Conservation (phyloP, 2,888 invertebrate genomes). For the Flexamia atlantica region DNA sequence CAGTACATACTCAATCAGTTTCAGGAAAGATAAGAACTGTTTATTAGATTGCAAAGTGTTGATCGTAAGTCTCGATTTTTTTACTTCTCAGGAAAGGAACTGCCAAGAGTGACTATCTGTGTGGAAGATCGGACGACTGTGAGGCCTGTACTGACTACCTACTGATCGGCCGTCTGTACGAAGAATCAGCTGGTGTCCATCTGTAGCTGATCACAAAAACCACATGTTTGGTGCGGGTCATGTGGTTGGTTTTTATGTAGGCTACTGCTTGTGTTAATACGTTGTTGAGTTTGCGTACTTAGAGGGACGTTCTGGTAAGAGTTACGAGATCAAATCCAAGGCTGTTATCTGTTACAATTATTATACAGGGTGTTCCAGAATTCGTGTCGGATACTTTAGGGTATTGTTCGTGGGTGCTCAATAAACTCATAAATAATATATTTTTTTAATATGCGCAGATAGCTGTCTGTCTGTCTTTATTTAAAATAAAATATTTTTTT, state of each 20-base stretch:
- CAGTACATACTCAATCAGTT: conserved; percentile 8
- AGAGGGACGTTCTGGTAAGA: too few relatives aligned
- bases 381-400: conserved; percentile 1
- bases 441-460: conserved; percentile 8
- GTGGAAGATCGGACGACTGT: background rate
- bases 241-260: background rate
- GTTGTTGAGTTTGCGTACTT: too few relatives aligned
- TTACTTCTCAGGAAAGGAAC: conserved; percentile 37
- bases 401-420: background rate
- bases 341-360: too few relatives aligned
- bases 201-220: background rate
- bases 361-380: background rate
- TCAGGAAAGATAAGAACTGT: conserved; percentile 4
- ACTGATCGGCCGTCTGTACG: conserved; percentile 10
- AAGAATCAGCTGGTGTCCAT: conserved; percentile 32
- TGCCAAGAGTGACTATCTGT: conserved; percentile 23
- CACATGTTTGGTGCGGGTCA: background rate
- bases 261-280: too few relatives aligned
- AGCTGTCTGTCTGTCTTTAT: conserved; percentile 10
- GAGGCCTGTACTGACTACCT: background rate
- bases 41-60: conserved; percentile 34
- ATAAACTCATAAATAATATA: background rate
- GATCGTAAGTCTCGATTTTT: conserved; percentile 27
- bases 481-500: background rate
- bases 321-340: too few relatives aligned